Evolutionary conservation across 2,113 vertebrate genomes (phyloP).

Genomic region (Equus przewalskii): DNA sequence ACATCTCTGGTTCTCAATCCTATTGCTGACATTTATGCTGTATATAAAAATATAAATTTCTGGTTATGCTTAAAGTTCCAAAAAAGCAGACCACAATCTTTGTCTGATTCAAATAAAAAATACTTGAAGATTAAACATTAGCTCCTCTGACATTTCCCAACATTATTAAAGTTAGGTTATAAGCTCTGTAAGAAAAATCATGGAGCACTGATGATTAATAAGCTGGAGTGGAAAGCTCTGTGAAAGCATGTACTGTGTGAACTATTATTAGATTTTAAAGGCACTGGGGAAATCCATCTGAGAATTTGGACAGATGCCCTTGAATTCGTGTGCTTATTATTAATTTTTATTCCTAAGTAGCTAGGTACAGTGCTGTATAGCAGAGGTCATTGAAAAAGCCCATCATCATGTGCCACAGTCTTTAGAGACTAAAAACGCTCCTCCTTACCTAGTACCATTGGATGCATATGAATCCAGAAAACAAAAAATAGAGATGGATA

Average conservation of each 20-base stretch:
- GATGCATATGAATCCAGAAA: background rate
- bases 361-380: background rate
- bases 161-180: constrained; percentile 12
- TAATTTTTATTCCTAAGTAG: constrained; percentile 54
- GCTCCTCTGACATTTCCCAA: background rate
- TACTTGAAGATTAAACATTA: constrained; percentile 31
- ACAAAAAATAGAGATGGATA: background rate
- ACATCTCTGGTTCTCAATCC: background rate
- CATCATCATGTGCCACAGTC: background rate
- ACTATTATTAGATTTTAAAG: constrained; percentile 60
- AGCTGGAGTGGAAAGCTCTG: background rate
- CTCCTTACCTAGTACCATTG: background rate
- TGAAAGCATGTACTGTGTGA: background rate
- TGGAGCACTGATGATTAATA: constrained; percentile 30
- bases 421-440: background rate
- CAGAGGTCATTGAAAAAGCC: background rate
- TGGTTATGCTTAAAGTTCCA: constrained; percentile 9
- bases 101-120: constrained; percentile 41
- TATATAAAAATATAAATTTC: constrained; percentile 17
- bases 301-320: constrained; percentile 51
- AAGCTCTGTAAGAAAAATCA: constrained; percentile 30
- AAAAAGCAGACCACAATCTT: background rate
- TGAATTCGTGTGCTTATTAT: constrained; percentile 36
- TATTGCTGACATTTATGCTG: constrained; percentile 13
- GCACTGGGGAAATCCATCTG: constrained; percentile 43